Conservation (phyloP, 2,888 invertebrate species). For the Scaptomyza parva region DNA sequence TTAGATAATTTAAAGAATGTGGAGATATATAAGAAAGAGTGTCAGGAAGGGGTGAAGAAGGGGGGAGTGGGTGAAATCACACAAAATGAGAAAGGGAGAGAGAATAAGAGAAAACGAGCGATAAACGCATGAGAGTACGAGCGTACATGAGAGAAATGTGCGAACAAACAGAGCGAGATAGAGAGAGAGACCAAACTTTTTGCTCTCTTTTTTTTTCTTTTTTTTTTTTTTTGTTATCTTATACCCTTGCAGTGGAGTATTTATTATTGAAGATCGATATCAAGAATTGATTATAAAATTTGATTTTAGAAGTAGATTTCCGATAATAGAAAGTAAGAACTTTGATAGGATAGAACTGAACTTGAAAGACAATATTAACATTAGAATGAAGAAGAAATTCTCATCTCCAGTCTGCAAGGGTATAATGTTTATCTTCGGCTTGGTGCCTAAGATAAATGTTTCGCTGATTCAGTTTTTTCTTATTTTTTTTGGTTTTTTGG, state of each 20-base stretch:
- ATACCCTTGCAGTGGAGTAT: slow-evolving; percentile 6
- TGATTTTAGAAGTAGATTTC: too few relatives aligned
- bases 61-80: not conserved
- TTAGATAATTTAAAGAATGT: slow-evolving; percentile 1
- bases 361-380: too few relatives aligned
- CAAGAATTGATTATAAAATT: too few relatives aligned
- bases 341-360: too few relatives aligned
- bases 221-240: slow-evolving; percentile 1
- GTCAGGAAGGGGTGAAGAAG: too few relatives aligned
- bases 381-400: not conserved
- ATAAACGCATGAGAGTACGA: slow-evolving; percentile 51
- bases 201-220: not conserved
- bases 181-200: not conserved
- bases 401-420: slow-evolving; percentile 15
- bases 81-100: slow-evolving; percentile 5
- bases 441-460: slow-evolving; percentile 7
- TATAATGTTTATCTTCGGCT: slow-evolving; percentile 12
- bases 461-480: not conserved
- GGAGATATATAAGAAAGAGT: slow-evolving; percentile 3
- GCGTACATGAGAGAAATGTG: slow-evolving; percentile 32
- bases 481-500: not conserved
- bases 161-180: slow-evolving; percentile 1
- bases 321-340: too few relatives aligned
- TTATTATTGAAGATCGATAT: not conserved
- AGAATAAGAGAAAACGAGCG: slow-evolving; percentile 47